Conservation (phyloP, 2,888 invertebrate genomes). For the Heliconius aoede region DNA sequence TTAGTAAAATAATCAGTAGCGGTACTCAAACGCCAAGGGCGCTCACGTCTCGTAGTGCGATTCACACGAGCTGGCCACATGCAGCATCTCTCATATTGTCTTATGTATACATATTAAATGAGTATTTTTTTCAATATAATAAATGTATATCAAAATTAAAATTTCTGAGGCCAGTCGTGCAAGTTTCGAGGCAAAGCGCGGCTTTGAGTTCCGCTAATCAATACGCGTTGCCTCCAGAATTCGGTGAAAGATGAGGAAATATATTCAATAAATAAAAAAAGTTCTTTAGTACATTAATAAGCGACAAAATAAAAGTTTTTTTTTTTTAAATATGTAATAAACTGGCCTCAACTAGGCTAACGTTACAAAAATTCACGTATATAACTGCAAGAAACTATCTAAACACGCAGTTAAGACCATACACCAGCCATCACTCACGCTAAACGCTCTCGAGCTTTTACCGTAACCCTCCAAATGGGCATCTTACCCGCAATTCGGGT, state of each 20-base stretch:
- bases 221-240: too few species aligned
- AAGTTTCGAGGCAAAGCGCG: too few species aligned
- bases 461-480: conserved; percentile 45
- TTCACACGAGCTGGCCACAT: conserved; percentile 68
- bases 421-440: neutral
- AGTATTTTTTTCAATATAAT: neutral
- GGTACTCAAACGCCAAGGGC: conserved; percentile 69
- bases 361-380: neutral
- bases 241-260: too few species aligned
- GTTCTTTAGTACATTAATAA: too few species aligned
- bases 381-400: neutral
- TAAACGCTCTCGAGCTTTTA: conserved; percentile 36
- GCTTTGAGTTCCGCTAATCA: too few species aligned
- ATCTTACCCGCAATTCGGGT: conserved; percentile 42
- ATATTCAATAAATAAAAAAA: too few species aligned
- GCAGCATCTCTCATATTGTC: conserved; percentile 22
- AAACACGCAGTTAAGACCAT: neutral
- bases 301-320: too few species aligned
- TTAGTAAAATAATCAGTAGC: conserved; percentile 78
- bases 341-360: neutral
- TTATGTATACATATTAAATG: neutral
- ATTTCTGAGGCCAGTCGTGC: too few species aligned
- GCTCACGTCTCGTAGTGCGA: conserved; percentile 64
- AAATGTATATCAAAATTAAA: neutral
- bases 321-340: too few species aligned